Evolutionary conservation across 2,797 vertebrate genomes (phyloP).

Genomic region (Parotocinclus haroldoi): DNA sequence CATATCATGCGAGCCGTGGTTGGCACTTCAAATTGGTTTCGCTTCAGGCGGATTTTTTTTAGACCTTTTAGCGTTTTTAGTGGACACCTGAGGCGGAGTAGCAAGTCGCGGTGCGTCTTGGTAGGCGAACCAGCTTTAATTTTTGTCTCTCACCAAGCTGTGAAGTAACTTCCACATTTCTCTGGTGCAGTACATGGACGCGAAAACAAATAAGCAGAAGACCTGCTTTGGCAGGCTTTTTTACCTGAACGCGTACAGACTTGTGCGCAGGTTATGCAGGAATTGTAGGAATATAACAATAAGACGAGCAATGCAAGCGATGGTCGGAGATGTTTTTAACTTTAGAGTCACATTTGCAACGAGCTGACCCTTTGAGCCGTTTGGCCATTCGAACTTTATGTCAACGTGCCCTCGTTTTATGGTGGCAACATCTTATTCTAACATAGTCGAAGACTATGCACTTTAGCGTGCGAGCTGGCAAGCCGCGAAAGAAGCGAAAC

Average conservation of each 20-base stretch:
- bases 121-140: neutral
- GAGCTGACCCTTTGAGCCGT: constrained; percentile 5
- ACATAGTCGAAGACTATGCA: neutral
- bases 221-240: constrained; percentile 4
- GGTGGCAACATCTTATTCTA: neutral
- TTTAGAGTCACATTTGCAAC: neutral
- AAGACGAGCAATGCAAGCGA: constrained; percentile 3
- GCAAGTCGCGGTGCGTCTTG: neutral
- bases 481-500: neutral
- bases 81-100: neutral
- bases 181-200: constrained; percentile 19
- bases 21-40: neutral
- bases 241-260: constrained; percentile 5
- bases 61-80: neutral
- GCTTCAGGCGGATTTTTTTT: too few species aligned
- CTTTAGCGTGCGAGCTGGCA: constrained; percentile 3
- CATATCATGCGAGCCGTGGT: neutral
- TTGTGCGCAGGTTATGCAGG: neutral
- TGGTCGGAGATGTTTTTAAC: neutral
- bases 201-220: constrained; percentile 2
- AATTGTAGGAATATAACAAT: constrained; percentile 2
- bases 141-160: constrained; percentile 42
- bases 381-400: constrained; percentile 4
- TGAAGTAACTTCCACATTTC: constrained; percentile 17
- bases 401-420: neutral